Evolutionary conservation across 2,888 invertebrate species (phyloP), one percentile per base, ranked within the genome.

Genomic region (Drosophila limbata): DNA sequence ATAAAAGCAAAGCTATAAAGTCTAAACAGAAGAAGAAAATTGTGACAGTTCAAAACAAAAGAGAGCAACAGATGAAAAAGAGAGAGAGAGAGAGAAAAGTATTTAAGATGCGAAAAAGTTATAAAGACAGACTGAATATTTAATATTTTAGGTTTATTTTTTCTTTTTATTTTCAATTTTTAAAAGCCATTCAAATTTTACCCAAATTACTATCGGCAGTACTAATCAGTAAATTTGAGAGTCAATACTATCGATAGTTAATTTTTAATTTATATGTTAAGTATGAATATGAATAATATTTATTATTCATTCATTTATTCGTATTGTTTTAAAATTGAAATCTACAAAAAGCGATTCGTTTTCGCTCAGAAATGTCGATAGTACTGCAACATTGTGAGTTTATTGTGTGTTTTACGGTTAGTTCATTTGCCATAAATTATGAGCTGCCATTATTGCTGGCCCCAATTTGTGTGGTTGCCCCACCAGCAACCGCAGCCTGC

Each of bases 1-100:
- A 15, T 19, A 55, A 33, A 42, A 51, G 37, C 15, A 37, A 21
- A 55, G 55, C 42, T 55, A 55, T 55, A 55, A 55, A 55, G 13
- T 55, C n/a, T 42, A n/a, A 55, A 33, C 31, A 4, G 21, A 9
- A 8, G 2, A 35, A 21, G 35, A 28, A 5, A 39, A 1, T 37
- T n/a, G 21, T 21, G 21, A 51, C 13, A 51, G 13, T 51, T 13
- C 9, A 28, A 15, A 17, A 15, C 6, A 28, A 28, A 10, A 10
- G 45, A n/a, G 10, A 28, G 8, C 17, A 21, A 15, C 10, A 28
- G 25, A 3, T 13, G 3, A 25, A 28, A 28, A 4, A 10, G 28
- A n/a, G 4, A 28, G 28, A 15, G 17, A 28, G 25, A 15, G 28
- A 28, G 2, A 25, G 8, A 25, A 11, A 25, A 9, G 9, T 1